Base-by-base conservation (phyloP, 1,140 invertebrate species). In the Brachionus koreanus region DNA sequence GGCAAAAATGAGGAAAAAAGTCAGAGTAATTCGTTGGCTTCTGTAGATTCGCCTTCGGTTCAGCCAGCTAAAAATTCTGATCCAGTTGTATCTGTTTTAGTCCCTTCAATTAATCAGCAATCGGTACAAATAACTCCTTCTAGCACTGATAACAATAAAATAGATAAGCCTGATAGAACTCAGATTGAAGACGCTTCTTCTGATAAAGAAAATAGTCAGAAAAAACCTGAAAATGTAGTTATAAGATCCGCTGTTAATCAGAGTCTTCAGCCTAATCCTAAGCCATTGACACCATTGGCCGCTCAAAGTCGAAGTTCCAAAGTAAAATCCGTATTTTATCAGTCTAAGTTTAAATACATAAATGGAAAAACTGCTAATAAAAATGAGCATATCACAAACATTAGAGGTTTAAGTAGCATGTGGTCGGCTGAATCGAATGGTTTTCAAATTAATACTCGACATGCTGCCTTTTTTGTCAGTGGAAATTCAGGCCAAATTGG, bases 371-470 rank as follows among this genome's bases (percentile, higher is more conserved):
- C 94, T 1, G 92, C 92, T 6, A 94, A 96, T 87, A 95, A 95
- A 88, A 94, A 93, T 16, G 92, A 92, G 0, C 94, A 96, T 85
- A 94, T 97, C 84, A 95, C 96, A 86, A 97, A 97, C 87, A 91
- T 97, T 69, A 91, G 94, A 65, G 95, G 95, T 86, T 90, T 97
- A 6, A 95, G 94, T 87, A 91, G 94, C 57, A 95, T 95, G 86
- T 93, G 97, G 85, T 94, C 95, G 4, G 94, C 94, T 33, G 95
- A 97, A 88, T 95, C 94, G 87, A 94, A 97, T 89, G 93, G 94
- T 57, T 95, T 97, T 87, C 93, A 94, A 87, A 94, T 92, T 0
- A 98, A 97, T 89, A 90, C 91, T 7, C 91, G 93, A 83, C 90
- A 94, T 39, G 94, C 95, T 76, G 95, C 94, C 1, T 92, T 97